Base-by-base conservation (phyloP, 1,140 invertebrate genomes). In the Drosophila grimshawi region DNA sequence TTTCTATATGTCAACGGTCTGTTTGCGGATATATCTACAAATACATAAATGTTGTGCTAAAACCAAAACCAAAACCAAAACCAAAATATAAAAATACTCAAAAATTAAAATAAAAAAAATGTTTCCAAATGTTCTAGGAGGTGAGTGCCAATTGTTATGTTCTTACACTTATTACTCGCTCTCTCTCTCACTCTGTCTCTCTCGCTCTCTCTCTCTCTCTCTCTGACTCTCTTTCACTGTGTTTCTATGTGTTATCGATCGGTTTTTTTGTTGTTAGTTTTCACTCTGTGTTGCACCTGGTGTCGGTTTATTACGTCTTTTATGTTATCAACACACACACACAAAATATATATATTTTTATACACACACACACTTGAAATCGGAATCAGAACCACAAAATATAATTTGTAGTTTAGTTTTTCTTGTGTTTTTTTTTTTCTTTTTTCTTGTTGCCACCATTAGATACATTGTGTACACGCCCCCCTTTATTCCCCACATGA, bases 31-130 rank as follows among this genome's bases (percentile, higher is more conserved):
- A 77, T 46, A 66, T 82, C 76, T 70, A 81, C 65, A 67, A 66
- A 10, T 30, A 48, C 27, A 64, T 89, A 83, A 81, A 90, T 88
- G 85, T 90, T 83, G 83, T 88, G 80, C 83, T 83, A 83, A 88
- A 88, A 70, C 61, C 72, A 37, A 41, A 56, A 57, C 49, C 72
- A 37, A 41, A 56, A 57, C 49, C 29, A 35, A 33, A 63, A 30
- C 5, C 51, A n/a, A 64, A 59, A 66, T 37, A 60, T 57, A 29
- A 55, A 62, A 66, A 39, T 53, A 37, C 32, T 52, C 49, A 68
- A 76, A 64, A 62, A 81, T 73, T 61, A 49, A 72, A 73, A 37
- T 53, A 60, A 67, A 19, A 63, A 67, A 68, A 79, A 79, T 74
- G 63, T 72, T 77, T 81, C 55, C 65, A 57, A 81, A 88, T 86